Percentiles rank a stretch among this genome's conserved stretches.
These are phyloP conservation scores for Hedya salicella DNA, from an alignment of 2,888 invertebrate genomes.

Conservation along the genomic window DNA sequence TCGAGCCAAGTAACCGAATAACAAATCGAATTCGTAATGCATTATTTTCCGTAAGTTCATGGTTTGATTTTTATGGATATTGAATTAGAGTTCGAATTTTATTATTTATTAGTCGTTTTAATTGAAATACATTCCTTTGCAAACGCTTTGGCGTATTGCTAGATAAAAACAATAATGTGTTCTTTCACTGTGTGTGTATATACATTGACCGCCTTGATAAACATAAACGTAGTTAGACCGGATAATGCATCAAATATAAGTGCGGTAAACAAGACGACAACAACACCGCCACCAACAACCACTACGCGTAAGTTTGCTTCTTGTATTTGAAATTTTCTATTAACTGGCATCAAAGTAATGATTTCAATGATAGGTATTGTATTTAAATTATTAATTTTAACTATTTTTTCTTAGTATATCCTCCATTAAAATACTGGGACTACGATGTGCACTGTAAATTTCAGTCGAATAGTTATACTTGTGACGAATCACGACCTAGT, in stretches of 20 bases:
- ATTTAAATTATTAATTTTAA: too few relatives aligned
- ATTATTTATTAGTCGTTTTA: constrained; percentile 13
- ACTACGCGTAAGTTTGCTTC: not conserved
- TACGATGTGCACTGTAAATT: constrained; percentile 58
- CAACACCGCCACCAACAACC: not conserved
- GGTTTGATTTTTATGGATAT: constrained; percentile 13
- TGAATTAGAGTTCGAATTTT: not conserved
- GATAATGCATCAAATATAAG: not conserved
- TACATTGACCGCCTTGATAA: not conserved
- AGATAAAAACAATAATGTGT: not conserved
- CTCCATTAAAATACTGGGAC: constrained; percentile 29
- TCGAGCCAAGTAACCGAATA: constrained; percentile 35
- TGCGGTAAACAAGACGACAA: too few relatives aligned
- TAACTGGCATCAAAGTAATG: too few relatives aligned
- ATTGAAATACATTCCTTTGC: constrained; percentile 5
- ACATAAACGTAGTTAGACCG: not conserved
- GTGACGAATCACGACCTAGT: constrained; percentile 46
- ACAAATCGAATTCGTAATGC: not conserved
- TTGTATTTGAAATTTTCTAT: not conserved
- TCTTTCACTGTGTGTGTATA: not conserved
- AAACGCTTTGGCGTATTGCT: not conserved
- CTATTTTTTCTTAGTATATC: not conserved
- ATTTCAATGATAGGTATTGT: too few relatives aligned
- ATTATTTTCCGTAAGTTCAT: constrained; percentile 16
- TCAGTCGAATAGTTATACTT: constrained; percentile 61